Evolutionary conservation across 2,888 invertebrate species (phyloP).

Genomic region (Physocephala rufipes): DNA sequence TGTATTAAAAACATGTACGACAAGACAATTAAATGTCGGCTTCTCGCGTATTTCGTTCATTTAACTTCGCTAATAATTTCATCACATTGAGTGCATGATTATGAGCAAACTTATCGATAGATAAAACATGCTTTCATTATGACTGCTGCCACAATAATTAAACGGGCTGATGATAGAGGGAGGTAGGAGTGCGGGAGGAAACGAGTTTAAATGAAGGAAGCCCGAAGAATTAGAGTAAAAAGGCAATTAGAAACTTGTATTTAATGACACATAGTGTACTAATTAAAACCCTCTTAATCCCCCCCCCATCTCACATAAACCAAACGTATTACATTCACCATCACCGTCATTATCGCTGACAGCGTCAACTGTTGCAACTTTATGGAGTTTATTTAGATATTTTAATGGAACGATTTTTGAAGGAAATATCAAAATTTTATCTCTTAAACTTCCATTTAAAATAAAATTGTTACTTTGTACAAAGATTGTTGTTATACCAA

Average conservation of each 20-base stretch:
- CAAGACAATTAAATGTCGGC: conserved; percentile 23
- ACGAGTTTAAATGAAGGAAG: no score
- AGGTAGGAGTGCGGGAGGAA: background rate
- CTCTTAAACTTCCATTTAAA: no score
- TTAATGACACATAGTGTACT: background rate
- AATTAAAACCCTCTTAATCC: no score
- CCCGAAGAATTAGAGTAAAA: no score
- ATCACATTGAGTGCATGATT: conserved; percentile 25
- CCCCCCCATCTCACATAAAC: no score
- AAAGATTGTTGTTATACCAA: no score
- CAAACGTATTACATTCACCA: background rate
- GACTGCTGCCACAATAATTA: no score
- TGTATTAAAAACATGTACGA: conserved; percentile 22
- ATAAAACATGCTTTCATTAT: no score
- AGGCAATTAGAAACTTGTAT: background rate
- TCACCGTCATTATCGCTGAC: no score
- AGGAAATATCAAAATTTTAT: no score
- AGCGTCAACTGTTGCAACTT: background rate
- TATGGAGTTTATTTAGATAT: conserved; percentile 9
- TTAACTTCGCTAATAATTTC: conserved; percentile 20
- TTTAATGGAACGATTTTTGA: conserved; percentile 8
- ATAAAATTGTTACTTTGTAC: conserved; percentile 27
- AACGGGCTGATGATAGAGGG: background rate
- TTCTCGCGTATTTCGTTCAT: conserved; percentile 21
- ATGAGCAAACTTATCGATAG: conserved; percentile 31